Percentiles rank a stretch among this genome's conserved stretches.
These are phyloP conservation scores for Urocitellus parryii DNA, from an alignment of 2,113 vertebrate genomes.

Conservation along the genomic window DNA sequence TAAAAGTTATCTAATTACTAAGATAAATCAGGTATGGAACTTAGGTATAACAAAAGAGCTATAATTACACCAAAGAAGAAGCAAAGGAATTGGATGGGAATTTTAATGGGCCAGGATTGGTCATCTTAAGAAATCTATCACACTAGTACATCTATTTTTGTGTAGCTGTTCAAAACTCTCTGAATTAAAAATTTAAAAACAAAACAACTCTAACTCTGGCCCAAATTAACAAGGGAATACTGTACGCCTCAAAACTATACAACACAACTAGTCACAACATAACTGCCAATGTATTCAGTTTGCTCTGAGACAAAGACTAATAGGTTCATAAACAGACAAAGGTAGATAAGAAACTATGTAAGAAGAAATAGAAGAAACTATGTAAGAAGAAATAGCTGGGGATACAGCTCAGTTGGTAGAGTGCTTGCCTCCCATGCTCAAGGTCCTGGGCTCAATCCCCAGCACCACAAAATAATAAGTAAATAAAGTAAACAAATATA, in stretches of 20 bases:
- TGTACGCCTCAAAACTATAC: background rate
- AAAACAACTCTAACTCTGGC: background rate
- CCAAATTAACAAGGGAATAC: background rate
- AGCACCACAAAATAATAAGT: too few relatives aligned
- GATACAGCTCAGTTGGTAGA: too few relatives aligned
- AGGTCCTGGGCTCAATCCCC: too few relatives aligned
- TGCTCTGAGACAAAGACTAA: background rate
- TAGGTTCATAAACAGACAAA: background rate
- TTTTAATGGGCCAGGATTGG: background rate
- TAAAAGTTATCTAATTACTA: slow-evolving; percentile 7
- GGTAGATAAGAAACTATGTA: background rate
- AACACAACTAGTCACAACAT: background rate
- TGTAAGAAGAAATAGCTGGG: too few relatives aligned
- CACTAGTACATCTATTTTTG: background rate
- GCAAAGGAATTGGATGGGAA: background rate
- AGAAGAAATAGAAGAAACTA: background rate
- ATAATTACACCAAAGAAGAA: background rate
- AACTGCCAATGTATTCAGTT: background rate
- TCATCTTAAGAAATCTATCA: background rate
- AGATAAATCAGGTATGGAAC: background rate
- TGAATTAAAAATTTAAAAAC: background rate
- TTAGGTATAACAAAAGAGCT: background rate
- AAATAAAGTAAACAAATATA: too few relatives aligned
- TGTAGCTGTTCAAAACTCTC: background rate
- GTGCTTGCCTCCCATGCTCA: too few relatives aligned